Conservation (phyloP, 2,888 invertebrate species). For the Drosophila histrio region DNA sequence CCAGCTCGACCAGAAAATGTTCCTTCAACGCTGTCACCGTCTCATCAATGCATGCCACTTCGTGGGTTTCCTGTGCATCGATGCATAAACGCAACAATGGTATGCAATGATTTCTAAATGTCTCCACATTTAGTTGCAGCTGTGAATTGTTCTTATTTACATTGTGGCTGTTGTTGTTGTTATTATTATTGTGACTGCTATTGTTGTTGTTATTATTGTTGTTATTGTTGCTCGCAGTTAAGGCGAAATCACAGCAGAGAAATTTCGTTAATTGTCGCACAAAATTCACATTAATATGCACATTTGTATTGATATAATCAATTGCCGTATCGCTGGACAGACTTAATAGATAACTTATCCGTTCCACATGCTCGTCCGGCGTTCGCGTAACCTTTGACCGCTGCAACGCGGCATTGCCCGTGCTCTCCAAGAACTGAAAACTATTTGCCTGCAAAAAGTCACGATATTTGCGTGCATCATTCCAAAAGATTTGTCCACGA, state of each 20-base stretch:
- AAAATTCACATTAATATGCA: constrained; percentile 78
- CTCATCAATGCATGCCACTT: constrained; percentile 79
- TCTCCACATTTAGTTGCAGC: constrained; percentile 62
- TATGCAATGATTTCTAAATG: constrained; percentile 73
- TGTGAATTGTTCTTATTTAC: constrained; percentile 21
- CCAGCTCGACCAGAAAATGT: constrained; percentile 57
- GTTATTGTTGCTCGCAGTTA: constrained; percentile 60
- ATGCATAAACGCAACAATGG: constrained; percentile 79
- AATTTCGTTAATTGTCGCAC: constrained; percentile 80
- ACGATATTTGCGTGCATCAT: constrained; percentile 60
- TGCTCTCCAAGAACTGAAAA: constrained; percentile 73
- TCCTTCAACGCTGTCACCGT: constrained; percentile 71
- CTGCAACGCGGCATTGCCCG: constrained; percentile 26
- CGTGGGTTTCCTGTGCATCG: constrained; percentile 76
- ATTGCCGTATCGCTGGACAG: constrained; percentile 79
- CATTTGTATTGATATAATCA: constrained; percentile 82
- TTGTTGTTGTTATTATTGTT: constrained; percentile 23
- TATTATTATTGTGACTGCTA: constrained; percentile 16
- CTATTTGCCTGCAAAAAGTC: constrained; percentile 70
- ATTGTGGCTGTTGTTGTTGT: constrained; percentile 27
- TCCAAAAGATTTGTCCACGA: constrained; percentile 72
- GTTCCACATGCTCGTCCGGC: constrained; percentile 71
- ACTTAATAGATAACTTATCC: constrained; percentile 75
- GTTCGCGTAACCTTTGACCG: constrained; percentile 46
- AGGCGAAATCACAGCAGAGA: constrained; percentile 82